A percentile compares a stretch with the other conserved stretches of the same genome.
phyloP scores from a whole-genome alignment of 2,888 invertebrate species.

The Poecilobothrus nobilitatus region DNA sequence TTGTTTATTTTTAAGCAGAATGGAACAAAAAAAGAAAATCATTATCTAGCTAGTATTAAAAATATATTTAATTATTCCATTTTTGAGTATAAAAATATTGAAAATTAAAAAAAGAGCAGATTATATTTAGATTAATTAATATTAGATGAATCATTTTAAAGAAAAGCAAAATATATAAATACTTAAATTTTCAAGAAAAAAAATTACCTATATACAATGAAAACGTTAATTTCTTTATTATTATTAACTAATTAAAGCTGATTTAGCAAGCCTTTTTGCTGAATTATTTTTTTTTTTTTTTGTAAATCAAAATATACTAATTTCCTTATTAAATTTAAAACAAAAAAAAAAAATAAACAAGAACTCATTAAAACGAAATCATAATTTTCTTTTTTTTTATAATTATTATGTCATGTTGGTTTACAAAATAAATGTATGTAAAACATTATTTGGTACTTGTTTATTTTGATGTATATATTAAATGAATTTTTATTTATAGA shows the following conservation, averaged over 20 bases:
- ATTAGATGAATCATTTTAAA: not conserved
- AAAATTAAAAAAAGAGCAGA: not conserved
- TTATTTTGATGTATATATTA: not conserved
- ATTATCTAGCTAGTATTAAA: constrained; percentile 1
- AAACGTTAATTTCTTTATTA: not conserved
- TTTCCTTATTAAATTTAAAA: not conserved
- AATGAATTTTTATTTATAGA: too few relatives aligned
- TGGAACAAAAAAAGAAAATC: not conserved
- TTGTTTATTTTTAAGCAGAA: not conserved
- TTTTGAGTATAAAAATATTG: not conserved
- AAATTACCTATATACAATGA: not conserved
- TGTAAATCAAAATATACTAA: not conserved
- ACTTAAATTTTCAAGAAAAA: not conserved
- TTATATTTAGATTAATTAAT: not conserved
- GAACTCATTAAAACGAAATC: not conserved
- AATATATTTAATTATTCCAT: not conserved
- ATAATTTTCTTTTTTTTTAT: not conserved
- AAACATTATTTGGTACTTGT: not conserved
- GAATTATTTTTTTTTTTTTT: not conserved
- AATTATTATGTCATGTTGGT: constrained; percentile 2
- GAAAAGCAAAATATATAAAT: not conserved
- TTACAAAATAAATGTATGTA: constrained; percentile 6
- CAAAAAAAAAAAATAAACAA: not conserved
- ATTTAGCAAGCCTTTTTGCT: not conserved
- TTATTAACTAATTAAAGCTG: not conserved